phyloP scores from a whole-genome alignment of 2,113 vertebrate genomes.

The Archilochus colubris region DNA sequence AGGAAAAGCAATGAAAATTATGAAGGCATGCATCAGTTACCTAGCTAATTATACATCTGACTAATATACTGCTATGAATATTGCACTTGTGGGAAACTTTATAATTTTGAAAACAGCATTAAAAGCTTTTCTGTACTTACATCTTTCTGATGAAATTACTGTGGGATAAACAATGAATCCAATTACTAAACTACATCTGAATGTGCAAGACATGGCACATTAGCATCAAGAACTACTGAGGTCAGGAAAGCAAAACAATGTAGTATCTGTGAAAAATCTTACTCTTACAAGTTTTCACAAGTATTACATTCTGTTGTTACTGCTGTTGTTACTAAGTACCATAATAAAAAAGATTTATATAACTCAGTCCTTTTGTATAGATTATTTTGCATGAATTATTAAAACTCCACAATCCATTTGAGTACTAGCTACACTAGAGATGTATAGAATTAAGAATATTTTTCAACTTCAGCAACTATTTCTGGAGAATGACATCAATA shows the following conservation, averaged over 20 bases:
- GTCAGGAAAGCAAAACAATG: background rate
- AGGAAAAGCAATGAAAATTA: background rate
- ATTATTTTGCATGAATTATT: background rate
- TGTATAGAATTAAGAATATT: background rate
- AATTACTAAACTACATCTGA: background rate
- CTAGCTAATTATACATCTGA: background rate
- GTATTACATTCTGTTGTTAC: background rate
- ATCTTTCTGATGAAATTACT: background rate
- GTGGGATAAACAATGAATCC: background rate
- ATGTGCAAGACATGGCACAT: background rate
- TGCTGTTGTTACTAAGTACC: background rate
- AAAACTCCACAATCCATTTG: background rate
- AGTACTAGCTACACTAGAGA: background rate
- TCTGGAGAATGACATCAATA: background rate
- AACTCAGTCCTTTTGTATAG: background rate
- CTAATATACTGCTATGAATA: background rate
- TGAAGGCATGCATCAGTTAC: background rate
- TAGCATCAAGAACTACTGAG: background rate
- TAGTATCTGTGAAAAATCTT: background rate
- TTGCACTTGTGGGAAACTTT: background rate
- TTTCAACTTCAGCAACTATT: background rate
- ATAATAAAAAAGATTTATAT: background rate
- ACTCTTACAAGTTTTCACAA: background rate
- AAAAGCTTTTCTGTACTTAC: background rate
- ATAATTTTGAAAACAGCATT: background rate